phyloP scores from a whole-genome alignment of 1,140 invertebrate species.

The Polyergus mexicanus region DNA sequence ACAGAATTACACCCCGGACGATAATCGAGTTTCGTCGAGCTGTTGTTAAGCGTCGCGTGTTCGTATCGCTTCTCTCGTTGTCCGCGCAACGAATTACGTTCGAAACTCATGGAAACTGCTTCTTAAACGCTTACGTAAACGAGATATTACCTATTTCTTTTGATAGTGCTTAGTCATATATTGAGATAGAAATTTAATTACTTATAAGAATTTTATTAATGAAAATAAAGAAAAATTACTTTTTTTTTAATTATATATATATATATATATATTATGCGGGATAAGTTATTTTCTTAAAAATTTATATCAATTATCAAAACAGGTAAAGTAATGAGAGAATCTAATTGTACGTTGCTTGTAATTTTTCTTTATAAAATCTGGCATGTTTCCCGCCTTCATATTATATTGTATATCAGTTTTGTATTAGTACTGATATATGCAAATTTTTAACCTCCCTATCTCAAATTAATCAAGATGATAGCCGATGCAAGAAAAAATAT shows the following conservation, averaged over 20 bases:
- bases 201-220: not conserved
- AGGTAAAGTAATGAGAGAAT: not conserved
- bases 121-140: slow-evolving; percentile 52
- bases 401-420: too few species aligned
- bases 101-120: slow-evolving; percentile 39
- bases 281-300: too few species aligned
- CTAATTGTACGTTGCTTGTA: not conserved
- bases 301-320: not conserved
- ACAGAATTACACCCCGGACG: slow-evolving; percentile 64
- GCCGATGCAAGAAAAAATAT: slow-evolving; percentile 21
- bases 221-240: too few species aligned
- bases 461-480: slow-evolving; percentile 25
- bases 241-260: too few species aligned
- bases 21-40: slow-evolving; percentile 69
- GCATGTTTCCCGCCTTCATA: not conserved
- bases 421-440: not conserved
- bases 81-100: slow-evolving; percentile 39
- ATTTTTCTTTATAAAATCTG: not conserved
- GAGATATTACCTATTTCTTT: not conserved
- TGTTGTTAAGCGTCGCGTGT: slow-evolving; percentile 34
- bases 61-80: slow-evolving; percentile 31
- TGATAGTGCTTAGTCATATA: not conserved
- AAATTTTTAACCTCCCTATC: not conserved
- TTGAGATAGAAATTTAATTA: slow-evolving; percentile 15
- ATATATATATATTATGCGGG: too few species aligned